phyloP scores from a whole-genome alignment of 1,140 invertebrate species.

The Chrysoperla carnea region DNA sequence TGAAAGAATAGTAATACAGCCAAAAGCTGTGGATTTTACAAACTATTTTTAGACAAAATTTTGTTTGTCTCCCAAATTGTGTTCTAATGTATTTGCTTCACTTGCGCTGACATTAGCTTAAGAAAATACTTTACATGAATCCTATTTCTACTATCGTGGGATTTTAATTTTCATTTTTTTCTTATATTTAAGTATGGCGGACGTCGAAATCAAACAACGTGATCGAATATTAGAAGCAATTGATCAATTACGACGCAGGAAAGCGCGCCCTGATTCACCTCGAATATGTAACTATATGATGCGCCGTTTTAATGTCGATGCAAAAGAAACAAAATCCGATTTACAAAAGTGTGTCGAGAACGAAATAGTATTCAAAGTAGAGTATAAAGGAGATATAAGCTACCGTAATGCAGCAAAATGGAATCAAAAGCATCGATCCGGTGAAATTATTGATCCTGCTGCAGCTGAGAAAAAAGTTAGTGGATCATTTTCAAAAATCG shows the following conservation, averaged over 20 bases:
- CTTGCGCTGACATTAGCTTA: no score
- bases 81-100: no score
- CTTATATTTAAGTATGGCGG: not conserved
- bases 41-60: no score
- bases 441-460: conserved; percentile 7
- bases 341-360: conserved; percentile 56
- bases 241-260: conserved; percentile 61
- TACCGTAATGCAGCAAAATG: conserved; percentile 68
- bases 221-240: conserved; percentile 66
- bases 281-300: conserved; percentile 66
- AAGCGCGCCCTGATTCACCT: conserved; percentile 65
- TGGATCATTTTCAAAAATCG: conserved; percentile 24
- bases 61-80: no score
- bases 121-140: no score
- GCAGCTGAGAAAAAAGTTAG: conserved; percentile 12
- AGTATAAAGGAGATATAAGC: conserved; percentile 71
- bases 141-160: no score
- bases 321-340: conserved; percentile 50
- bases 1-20: no score
- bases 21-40: no score
- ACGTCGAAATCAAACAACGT: conserved; percentile 38
- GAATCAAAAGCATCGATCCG: conserved; percentile 16
- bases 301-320: conserved; percentile 50
- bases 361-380: conserved; percentile 63
- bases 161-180: no score